These are phyloP conservation scores for Fregetta grallaria DNA, from an alignment of 2,113 vertebrate genomes.

Conservation along the genomic window DNA sequence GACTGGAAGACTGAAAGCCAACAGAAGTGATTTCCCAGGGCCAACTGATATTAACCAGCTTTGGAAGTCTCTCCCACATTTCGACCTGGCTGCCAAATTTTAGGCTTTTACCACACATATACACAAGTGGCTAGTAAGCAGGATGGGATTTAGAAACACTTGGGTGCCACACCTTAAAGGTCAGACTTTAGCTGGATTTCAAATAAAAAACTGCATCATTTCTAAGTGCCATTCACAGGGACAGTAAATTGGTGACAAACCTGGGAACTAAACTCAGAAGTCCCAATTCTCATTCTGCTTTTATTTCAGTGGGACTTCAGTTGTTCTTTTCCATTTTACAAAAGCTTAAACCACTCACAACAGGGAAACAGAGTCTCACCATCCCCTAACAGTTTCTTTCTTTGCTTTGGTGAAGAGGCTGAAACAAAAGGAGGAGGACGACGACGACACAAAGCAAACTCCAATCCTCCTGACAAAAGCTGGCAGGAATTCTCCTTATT, in stretches of 20 bases:
- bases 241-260: not conserved
- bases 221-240: not conserved
- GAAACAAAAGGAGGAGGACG: not conserved
- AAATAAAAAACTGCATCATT: not conserved
- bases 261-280: not conserved
- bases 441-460: not conserved
- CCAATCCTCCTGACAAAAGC: not conserved
- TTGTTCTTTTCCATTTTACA: not conserved
- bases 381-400: not conserved
- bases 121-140: not conserved
- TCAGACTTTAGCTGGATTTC: not conserved
- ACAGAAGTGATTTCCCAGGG: not conserved
- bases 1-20: not conserved
- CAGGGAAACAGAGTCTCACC: not conserved
- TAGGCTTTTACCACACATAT: not conserved
- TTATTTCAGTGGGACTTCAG: not conserved
- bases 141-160: not conserved
- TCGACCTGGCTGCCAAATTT: not conserved
- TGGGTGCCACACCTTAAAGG: not conserved
- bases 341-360: not conserved
- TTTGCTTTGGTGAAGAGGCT: not conserved
- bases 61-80: not conserved
- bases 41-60: not conserved
- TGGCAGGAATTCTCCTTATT: not conserved
- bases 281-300: not conserved